Percentiles rank a stretch among this genome's conserved stretches.
These are phyloP conservation scores for Sisor rabdophorus DNA, from an alignment of 2,113 vertebrate genomes.

Conservation along the genomic window DNA sequence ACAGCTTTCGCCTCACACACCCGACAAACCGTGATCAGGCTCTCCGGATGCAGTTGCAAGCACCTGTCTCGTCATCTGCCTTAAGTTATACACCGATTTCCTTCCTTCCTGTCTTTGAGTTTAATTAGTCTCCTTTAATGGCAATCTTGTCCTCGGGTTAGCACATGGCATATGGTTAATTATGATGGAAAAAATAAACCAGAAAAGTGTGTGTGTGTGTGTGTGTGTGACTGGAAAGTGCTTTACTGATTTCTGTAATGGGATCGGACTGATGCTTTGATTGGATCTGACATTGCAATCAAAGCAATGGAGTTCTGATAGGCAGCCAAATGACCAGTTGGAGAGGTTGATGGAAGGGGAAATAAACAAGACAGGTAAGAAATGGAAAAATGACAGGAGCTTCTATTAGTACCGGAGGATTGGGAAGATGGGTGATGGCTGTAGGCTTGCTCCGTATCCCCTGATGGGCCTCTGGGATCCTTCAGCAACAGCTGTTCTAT, in stretches of 20 bases:
- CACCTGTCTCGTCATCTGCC: conserved; percentile 36
- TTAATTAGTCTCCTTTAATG: conserved; percentile 40
- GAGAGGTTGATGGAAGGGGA: background rate
- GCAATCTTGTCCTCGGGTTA: conserved; percentile 34
- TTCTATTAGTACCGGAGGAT: conserved; percentile 7
- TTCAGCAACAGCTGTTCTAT: conserved; percentile 27
- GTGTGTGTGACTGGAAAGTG: conserved; percentile 7
- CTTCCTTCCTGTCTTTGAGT: conserved; percentile 35
- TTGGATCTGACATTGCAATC: conserved; percentile 31
- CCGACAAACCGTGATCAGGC: background rate
- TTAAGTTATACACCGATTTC: conserved; percentile 36
- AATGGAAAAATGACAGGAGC: background rate
- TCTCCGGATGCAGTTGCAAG: conserved; percentile 10
- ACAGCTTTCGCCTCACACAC: conserved; percentile 8
- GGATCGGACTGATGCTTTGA: conserved; percentile 19
- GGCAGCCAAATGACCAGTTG: conserved; percentile 16
- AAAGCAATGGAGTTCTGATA: conserved; percentile 26
- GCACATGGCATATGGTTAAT: conserved; percentile 32
- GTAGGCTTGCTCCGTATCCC: background rate
- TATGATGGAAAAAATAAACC: conserved; percentile 10
- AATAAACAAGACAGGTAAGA: conserved; percentile 13
- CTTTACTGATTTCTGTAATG: conserved; percentile 25
- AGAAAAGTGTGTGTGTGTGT: background rate
- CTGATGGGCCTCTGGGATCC: background rate
- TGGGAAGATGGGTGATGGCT: background rate